Evolutionary conservation across 2,888 invertebrate species (phyloP), one percentile per base, ranked within the genome.

Genomic region (Plemyria rubiginata): DNA sequence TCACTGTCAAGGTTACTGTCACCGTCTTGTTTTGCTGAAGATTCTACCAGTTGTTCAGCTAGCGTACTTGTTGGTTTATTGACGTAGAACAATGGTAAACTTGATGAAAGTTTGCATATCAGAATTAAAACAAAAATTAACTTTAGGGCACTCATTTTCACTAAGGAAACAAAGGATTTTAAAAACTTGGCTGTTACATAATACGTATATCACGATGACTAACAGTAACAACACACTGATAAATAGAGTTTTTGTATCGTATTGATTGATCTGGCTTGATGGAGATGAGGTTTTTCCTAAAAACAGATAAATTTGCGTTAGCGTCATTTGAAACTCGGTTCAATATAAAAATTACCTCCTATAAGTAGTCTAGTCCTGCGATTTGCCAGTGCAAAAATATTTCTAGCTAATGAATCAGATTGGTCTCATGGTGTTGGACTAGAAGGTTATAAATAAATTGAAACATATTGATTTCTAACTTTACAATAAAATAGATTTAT

Each of bases 161-260:
- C 22, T 22, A 22, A 46, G 4, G 15, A 15, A 38, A 38, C 7
- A 15, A 15, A 43, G n/a, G 4, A 41, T 13, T 13, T 13, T 9
- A 43, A 43, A 9, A 9, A 15, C 3, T 41, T 41, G 13, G n/a
- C 6, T n/a, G 7, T 13, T 13, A 8, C 43, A 8, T 11, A 46
- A 46, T 46, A 22, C 28, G 28, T 28, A 38, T 38, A 9, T 49
- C 11, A 13, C 62, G 51, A 51, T 58, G 29, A 52, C 45, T 62
- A n/a, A 36, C 54, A 40, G 8, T 62, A n/a, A 36, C 54, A 45
- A 8, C 15, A 43, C 48, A 65, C 62, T 67, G 59, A 58, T 32
- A 49, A 43, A 15, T 43, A 9, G 8, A 15, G 43, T 8, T 6
- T 43, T 15, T 16, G 15, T 43, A 38, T 38, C 36, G 36, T 11